Percentiles rank a stretch among this genome's conserved stretches.
These are phyloP conservation scores for Catocala nupta DNA, from an alignment of 2,888 invertebrate genomes.

Conservation along the genomic window DNA sequence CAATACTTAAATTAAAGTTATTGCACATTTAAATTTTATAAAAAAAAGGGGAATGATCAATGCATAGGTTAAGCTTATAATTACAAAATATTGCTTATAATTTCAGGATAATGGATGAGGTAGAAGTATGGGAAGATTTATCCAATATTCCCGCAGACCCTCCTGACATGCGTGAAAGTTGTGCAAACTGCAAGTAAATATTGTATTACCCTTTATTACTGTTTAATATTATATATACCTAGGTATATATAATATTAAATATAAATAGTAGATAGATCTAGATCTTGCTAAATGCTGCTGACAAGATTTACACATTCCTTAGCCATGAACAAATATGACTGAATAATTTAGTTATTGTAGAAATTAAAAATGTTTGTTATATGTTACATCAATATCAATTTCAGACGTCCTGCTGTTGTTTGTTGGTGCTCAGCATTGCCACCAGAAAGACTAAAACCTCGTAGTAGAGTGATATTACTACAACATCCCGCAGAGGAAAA, in stretches of 20 bases:
- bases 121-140: constrained; percentile 90
- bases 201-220: background rate
- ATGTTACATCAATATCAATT: constrained; percentile 40
- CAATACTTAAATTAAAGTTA: no score
- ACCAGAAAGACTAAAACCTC: constrained; percentile 89
- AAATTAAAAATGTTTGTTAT: no score
- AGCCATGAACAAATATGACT: no score
- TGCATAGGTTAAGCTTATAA: no score
- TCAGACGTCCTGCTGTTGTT: constrained; percentile 93
- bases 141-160: constrained; percentile 92
- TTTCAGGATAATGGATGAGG: constrained; percentile 67
- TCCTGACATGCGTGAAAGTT: constrained; percentile 90
- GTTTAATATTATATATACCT: no score
- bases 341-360: no score
- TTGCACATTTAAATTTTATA: no score
- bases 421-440: constrained; percentile 97
- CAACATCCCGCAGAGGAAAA: constrained; percentile 98
- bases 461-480: constrained; percentile 92
- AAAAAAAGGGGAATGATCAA: no score
- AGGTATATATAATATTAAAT: no score
- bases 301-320: no score
- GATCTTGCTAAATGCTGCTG: no score
- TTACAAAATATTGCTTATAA: background rate
- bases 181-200: constrained; percentile 91
- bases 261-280: no score